Conservation (phyloP, 2,888 invertebrate genomes). For the Lasioglossum pauxillum region DNA sequence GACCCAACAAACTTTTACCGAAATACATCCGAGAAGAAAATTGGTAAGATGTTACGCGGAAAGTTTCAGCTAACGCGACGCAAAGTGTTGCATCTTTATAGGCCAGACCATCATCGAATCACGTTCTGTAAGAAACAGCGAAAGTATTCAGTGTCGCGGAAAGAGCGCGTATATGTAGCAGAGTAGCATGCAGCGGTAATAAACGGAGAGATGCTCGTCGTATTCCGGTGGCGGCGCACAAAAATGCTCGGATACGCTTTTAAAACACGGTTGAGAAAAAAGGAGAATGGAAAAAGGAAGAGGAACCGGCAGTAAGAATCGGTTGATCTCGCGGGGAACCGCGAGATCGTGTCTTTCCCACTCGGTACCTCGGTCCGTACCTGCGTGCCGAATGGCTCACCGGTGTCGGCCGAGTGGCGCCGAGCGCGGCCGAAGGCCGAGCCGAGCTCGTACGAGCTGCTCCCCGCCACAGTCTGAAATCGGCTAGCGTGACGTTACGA, state of each 20-base stretch:
- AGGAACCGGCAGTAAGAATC: slow-evolving; percentile 44
- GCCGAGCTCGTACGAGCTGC: slow-evolving; percentile 74
- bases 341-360: slow-evolving; percentile 62
- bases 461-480: slow-evolving; percentile 82
- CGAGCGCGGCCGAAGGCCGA: slow-evolving; percentile 74
- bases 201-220: slow-evolving; percentile 14
- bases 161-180: neutral
- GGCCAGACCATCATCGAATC: neutral
- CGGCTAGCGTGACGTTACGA: slow-evolving; percentile 81
- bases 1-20: neutral
- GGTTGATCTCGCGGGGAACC: slow-evolving; percentile 55
- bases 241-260: slow-evolving; percentile 49
- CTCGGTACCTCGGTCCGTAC: slow-evolving; percentile 51
- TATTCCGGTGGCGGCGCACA: slow-evolving; percentile 29
- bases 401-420: slow-evolving; percentile 65
- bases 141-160: neutral
- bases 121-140: neutral
- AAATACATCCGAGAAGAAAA: neutral
- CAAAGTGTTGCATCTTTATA: neutral
- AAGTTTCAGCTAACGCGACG: neutral
- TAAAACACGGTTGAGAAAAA: slow-evolving; percentile 24
- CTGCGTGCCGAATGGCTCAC: slow-evolving; percentile 57
- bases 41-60: neutral
- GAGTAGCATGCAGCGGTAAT: neutral
- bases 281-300: neutral